These are phyloP conservation scores for Eutolmus rufibarbis DNA, from an alignment of 2,888 invertebrate species.

Conservation along the genomic window DNA sequence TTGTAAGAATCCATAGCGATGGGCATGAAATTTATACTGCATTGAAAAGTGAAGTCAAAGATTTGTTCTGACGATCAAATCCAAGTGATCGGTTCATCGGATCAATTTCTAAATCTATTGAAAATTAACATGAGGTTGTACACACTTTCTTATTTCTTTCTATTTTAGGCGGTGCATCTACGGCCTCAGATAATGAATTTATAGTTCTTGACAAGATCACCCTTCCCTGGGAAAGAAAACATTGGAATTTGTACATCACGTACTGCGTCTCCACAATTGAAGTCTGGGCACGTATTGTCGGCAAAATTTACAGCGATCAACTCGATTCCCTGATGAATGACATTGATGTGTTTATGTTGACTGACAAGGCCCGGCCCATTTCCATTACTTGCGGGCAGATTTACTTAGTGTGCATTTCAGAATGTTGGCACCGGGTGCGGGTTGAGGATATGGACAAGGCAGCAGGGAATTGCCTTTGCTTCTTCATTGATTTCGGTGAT, in stretches of 20 bases:
- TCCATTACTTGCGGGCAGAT: constrained; percentile 54
- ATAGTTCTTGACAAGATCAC: constrained; percentile 50
- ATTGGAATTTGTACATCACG: constrained; percentile 69
- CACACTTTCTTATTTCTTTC: background rate
- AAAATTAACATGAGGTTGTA: background rate
- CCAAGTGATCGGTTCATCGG: too few relatives aligned
- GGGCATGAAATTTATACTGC: too few relatives aligned
- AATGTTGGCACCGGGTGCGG: constrained; percentile 68
- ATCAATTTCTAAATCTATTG: background rate
- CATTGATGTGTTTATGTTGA: constrained; percentile 63
- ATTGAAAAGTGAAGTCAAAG: too few relatives aligned
- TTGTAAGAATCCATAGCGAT: too few relatives aligned
- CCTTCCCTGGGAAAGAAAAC: constrained; percentile 56
- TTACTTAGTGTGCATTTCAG: constrained; percentile 63
- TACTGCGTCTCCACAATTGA: constrained; percentile 69
- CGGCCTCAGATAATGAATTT: constrained; percentile 29
- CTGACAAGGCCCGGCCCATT: constrained; percentile 52
- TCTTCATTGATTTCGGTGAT: constrained; percentile 80
- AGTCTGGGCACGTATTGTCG: constrained; percentile 74
- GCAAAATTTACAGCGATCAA: constrained; percentile 69
- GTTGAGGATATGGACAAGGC: constrained; percentile 64
- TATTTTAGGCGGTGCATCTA: constrained; percentile 41
- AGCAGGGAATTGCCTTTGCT: constrained; percentile 65
- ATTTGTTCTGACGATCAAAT: too few relatives aligned
- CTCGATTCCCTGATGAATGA: constrained; percentile 65